Conservation (phyloP, 1,140 invertebrate species). For the Portunus trituberculatus region DNA sequence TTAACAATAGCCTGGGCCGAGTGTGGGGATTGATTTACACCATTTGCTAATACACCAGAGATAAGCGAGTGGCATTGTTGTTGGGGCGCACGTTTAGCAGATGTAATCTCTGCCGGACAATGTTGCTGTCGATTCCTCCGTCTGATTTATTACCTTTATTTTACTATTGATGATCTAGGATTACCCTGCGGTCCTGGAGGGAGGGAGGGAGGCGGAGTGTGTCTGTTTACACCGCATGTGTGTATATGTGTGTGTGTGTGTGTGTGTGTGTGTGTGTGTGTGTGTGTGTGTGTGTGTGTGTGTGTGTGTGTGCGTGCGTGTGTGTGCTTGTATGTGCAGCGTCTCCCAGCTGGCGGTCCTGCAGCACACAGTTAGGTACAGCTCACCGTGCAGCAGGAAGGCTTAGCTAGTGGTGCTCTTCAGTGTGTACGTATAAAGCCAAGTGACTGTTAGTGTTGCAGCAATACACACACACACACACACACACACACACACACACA, state of each 20-base stretch:
- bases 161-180: slow-evolving; percentile 61
- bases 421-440: no score
- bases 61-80: slow-evolving; percentile 67
- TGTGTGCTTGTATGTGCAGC: no score
- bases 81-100: slow-evolving; percentile 57
- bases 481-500: background rate
- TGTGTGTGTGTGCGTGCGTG: no score
- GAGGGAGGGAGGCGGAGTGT: slow-evolving; percentile 28
- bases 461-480: background rate
- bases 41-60: slow-evolving; percentile 66
- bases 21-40: slow-evolving; percentile 66
- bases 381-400: no score
- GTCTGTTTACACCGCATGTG: slow-evolving; percentile 33
- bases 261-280: slow-evolving; percentile 49
- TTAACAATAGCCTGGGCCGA: slow-evolving; percentile 62
- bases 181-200: background rate
- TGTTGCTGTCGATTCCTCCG: slow-evolving; percentile 53
- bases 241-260: slow-evolving; percentile 49
- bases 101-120: slow-evolving; percentile 70
- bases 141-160: slow-evolving; percentile 65
- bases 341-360: no score
- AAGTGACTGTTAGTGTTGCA: background rate
- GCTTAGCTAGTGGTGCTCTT: no score
- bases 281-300: background rate
- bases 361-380: no score